phyloP scores from a whole-genome alignment of 1,140 invertebrate species.

The Drosophila rhopaloa region DNA sequence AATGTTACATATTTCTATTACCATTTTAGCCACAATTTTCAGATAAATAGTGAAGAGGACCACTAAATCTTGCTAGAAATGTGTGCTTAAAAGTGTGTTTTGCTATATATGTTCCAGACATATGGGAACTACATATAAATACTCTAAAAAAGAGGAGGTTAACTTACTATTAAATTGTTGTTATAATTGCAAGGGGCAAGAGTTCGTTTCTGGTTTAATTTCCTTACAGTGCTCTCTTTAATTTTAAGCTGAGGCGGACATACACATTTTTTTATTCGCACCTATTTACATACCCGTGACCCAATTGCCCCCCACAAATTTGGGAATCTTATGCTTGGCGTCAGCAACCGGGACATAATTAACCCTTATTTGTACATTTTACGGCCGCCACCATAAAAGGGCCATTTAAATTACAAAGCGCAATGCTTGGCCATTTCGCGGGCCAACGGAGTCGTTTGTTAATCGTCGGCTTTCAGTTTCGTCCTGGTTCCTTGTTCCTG shows the following conservation, averaged over 20 bases:
- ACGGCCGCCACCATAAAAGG: slow-evolving; percentile 73
- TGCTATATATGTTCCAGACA: too few relatives aligned
- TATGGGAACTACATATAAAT: too few relatives aligned
- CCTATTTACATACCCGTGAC: slow-evolving; percentile 61
- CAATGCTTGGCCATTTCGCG: slow-evolving; percentile 48
- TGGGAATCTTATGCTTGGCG: slow-evolving; percentile 56
- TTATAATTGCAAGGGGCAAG: too few relatives aligned
- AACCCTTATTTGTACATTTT: slow-evolving; percentile 81
- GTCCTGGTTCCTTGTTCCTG: not conserved
- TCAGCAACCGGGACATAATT: slow-evolving; percentile 68
- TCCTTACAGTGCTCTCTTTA: not conserved
- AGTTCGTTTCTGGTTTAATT: too few relatives aligned
- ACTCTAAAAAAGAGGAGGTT: too few relatives aligned
- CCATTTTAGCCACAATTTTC: too few relatives aligned
- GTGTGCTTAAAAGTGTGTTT: too few relatives aligned
- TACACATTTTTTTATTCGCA: slow-evolving; percentile 1
- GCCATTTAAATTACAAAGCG: slow-evolving; percentile 70
- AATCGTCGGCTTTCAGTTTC: slow-evolving; percentile 34
- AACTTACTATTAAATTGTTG: too few relatives aligned
- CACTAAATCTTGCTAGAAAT: too few relatives aligned
- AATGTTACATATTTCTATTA: too few relatives aligned
- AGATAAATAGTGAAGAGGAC: too few relatives aligned
- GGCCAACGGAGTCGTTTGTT: slow-evolving; percentile 54
- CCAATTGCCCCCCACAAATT: slow-evolving; percentile 66
- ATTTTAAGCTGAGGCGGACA: not conserved